Evolutionary conservation across 2,888 invertebrate genomes (phyloP), one percentile per base, ranked within the genome.

Genomic region (Tenthredo notha): DNA sequence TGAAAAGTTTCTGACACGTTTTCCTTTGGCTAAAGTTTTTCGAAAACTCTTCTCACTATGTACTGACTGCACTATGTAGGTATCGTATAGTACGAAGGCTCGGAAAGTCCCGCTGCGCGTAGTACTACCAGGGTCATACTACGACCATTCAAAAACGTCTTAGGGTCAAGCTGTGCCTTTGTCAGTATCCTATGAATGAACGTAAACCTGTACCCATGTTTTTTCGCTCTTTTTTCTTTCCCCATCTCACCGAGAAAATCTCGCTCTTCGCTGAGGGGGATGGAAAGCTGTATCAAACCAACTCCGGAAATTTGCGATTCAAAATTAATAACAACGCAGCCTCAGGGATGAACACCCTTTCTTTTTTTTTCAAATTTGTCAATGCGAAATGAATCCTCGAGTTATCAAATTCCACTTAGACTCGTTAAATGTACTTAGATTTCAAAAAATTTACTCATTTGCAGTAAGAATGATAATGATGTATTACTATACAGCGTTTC

Each of bases 111-210:
- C 67, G 83, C 83, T 83, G 83, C 83, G 83, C 83, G 83, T 83
- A 83, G 83, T 83, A 83, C 83, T 83, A 83, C 83, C 61, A 83
- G 83, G 80, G 80, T 70, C 83, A 83, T 67, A 67, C 83, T 43
- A 83, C 83, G 83, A 29, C 83, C 80, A 58, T 83, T 83, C 67
- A 67, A 83, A 67, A 80, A 77, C 21, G 9, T 25, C 80, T 80
- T 80, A 61, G 80, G 80, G 83, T 83, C 83, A 65, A 65, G 83
- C 83, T 83, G 83, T 43, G 65, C 83, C 83, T 70, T 83, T 83
- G 83, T 83, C 15, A 2, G 21, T 29, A 83, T 88, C 84, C 86
- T 87, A 88, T 92, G 89, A 92, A 92, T 92, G 92, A 91, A 92
- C 92, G 92, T 92, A 92, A 91, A 91, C 91, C 88, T 90, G 86